Conservation (phyloP, 2,113 vertebrate genomes). For the Numenius arquata region DNA sequence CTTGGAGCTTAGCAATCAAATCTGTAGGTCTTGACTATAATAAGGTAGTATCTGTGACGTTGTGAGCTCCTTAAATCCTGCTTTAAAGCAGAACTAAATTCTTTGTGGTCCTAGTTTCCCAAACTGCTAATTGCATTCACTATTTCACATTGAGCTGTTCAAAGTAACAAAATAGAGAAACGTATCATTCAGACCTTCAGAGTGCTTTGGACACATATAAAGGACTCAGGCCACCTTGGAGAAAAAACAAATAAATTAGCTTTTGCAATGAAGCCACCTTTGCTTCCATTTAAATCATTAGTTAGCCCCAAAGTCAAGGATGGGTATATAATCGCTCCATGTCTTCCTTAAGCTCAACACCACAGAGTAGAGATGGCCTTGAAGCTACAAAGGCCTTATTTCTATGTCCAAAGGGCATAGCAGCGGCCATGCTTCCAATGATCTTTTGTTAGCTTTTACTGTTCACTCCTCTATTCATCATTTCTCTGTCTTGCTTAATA, state of each 20-base stretch:
- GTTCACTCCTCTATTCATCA: background rate
- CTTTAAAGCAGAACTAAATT: background rate
- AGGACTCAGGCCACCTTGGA: background rate
- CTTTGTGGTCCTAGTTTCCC: background rate
- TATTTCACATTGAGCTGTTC: background rate
- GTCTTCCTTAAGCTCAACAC: background rate
- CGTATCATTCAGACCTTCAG: background rate
- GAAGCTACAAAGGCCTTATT: background rate
- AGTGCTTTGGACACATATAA: background rate
- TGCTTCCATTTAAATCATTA: background rate
- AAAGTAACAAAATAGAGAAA: background rate
- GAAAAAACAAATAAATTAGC: background rate
- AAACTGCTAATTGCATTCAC: background rate
- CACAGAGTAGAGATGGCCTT: background rate
- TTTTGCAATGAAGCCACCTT: background rate
- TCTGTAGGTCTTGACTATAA: background rate
- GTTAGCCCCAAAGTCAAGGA: background rate
- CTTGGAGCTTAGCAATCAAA: background rate
- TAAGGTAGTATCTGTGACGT: background rate
- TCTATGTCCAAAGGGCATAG: background rate
- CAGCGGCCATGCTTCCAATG: background rate
- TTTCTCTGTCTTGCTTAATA: constrained; percentile 1
- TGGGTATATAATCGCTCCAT: background rate
- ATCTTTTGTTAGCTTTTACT: background rate
- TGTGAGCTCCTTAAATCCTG: background rate